A percentile compares a stretch with the other conserved stretches of the same genome.
Conservation (phyloP, 2,888 invertebrate genomes). For the Sthenelais limicola region DNA sequence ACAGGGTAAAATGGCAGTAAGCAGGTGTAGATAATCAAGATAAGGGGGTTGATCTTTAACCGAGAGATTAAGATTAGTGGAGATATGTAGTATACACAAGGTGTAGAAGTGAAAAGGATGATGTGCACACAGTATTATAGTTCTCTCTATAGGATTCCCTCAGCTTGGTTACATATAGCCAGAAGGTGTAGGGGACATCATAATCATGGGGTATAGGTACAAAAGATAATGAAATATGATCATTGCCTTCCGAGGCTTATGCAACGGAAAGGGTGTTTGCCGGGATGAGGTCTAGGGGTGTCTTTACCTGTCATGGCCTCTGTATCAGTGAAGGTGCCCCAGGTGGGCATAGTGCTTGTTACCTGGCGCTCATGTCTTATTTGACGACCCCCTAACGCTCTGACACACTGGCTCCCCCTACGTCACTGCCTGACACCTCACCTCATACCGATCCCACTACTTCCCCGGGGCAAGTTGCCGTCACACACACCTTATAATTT, state of each 20-base stretch:
- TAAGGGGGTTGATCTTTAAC: slow-evolving; percentile 35
- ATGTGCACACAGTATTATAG: too few relatives aligned
- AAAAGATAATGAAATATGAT: too few relatives aligned
- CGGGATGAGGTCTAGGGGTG: slow-evolving; percentile 10
- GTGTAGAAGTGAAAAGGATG: too few relatives aligned
- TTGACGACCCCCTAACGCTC: slow-evolving; percentile 23
- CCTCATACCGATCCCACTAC: slow-evolving; percentile 11
- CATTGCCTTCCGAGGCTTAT: too few relatives aligned
- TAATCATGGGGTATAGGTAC: too few relatives aligned
- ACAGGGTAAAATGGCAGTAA: slow-evolving; percentile 23
- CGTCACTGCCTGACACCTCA: neutral
- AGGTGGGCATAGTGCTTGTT: too few relatives aligned
- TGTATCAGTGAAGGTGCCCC: too few relatives aligned
- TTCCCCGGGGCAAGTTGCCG: slow-evolving; percentile 29
- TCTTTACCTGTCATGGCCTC: slow-evolving; percentile 8
- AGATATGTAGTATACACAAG: too few relatives aligned
- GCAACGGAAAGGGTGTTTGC: too few relatives aligned
- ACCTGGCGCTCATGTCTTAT: slow-evolving; percentile 35
- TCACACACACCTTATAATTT: slow-evolving; percentile 39
- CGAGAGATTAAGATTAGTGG: slow-evolving; percentile 35
- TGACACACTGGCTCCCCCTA: slow-evolving; percentile 25
- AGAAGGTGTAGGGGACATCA: too few relatives aligned
- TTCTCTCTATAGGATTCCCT: too few relatives aligned
- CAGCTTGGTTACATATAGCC: too few relatives aligned
- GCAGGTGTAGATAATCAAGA: slow-evolving; percentile 22